Base-by-base conservation (phyloP, 2,888 invertebrate genomes). In the Strigamia transsilvanica region DNA sequence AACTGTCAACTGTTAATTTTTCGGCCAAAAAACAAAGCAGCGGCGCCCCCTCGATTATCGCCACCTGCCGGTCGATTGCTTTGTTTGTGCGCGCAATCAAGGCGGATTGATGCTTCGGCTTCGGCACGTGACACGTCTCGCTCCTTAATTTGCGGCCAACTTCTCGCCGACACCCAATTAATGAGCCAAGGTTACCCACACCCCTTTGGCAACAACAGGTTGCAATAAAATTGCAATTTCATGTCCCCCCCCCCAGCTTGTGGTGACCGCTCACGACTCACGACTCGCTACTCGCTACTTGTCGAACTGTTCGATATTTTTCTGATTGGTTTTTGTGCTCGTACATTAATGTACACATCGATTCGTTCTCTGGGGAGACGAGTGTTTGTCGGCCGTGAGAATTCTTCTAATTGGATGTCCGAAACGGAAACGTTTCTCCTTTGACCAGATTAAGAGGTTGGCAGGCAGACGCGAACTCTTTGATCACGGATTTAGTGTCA, bases 141-240 rank as follows among this genome's bases (percentile, higher is more conserved):
- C 7, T 61, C 61, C 18, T 61, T 61, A 56, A 56, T 56, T 56
- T 56, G 56, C 56, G 56, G 56, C 56, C 18, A n/a, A 13, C 56
- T 56, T 56, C 56, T 56, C 56, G 56, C 56, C 56, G 7, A 56
- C 56, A 56, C 56, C 56, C 56, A 56, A 56, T 56, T 56, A 56
- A 56, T 56, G 56, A 56, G 15, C n/a, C n/a, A 56, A 13, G n/a
- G 56, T 56, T 56, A 56, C 56, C n/a, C n/a, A n/a, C n/a, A n/a
- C n/a, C n/a, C n/a, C n/a, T n/a, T n/a, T n/a, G n/a, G n/a, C n/a
- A 51, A 51, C 10, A 6, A 6, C 51, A 51, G 51, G 51, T 51
- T 6, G 3, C 51, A 51, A 13, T 51, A 51, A n/a, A n/a, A 51
- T n/a, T n/a, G 51, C 51, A 51, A 51, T n/a, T n/a, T 51, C n/a